Evolutionary conservation across 2,888 invertebrate genomes (phyloP), one percentile per base, ranked within the genome.

Genomic region (Notodonta dromedarius): DNA sequence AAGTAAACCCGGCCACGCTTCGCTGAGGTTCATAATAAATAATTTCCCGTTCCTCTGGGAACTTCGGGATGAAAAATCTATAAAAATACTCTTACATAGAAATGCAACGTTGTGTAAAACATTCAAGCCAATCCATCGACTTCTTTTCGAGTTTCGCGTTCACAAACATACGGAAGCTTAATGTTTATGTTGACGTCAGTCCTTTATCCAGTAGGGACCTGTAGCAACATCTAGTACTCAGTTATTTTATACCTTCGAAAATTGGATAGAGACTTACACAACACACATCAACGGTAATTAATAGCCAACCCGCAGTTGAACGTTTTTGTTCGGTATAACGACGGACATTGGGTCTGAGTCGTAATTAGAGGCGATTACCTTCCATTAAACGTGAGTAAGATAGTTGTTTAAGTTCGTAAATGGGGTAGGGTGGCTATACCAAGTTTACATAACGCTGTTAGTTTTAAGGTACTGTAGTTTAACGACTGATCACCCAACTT

Each of bases 401-500:
- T 64, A 66, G 62, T 60, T 69, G 61, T 50, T 58, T 9, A 60
- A 66, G 58, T 66, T 63, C 55, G 55, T 58, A 64, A 67, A 67
- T 69, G 66, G 61, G 50, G 16, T 59, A 5, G 56, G 58, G 58
- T 59, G 60, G 59, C 62, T 62, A 54, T 39, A 11, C 52, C 11
- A 70, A 76, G 56, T 69, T 70, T 67, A 66, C 56, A 32, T 57
- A 56, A 66, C 60, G 50, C 51, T 42, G 42, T n/a, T n/a, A n/a
- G 13, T n/a, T 46, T 57, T 16, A 40, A 62, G 66, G 59, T 61
- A 53, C 60, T 58, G 53, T 59, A 67, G 63, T 54, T 54, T 46
- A 46, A 46, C 5, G 46, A 46, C 46, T 3, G 2, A 7, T 13
- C 46, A 6, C n/a, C 46, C 1, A 46, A 46, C 46, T 46, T n/a